Conservation (phyloP, 2,888 invertebrate genomes). For the Nebria salina region DNA sequence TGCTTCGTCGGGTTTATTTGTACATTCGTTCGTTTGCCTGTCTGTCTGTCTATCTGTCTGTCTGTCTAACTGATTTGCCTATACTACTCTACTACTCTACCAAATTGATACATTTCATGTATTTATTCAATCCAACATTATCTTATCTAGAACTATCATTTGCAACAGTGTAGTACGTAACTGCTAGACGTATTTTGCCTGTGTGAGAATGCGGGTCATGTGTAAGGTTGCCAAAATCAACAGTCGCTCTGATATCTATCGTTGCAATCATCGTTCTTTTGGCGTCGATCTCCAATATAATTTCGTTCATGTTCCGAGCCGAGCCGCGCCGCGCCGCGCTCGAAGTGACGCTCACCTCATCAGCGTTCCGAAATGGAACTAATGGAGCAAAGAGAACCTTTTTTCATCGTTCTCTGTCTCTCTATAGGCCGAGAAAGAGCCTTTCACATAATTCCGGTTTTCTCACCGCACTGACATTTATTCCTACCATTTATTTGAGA, state of each 20-base stretch:
- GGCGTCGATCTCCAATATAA: slow-evolving; percentile 53
- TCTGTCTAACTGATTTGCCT: background rate
- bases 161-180: too few relatives aligned
- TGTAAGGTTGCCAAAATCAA: slow-evolving; percentile 19
- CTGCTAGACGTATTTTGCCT: too few relatives aligned
- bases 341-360: slow-evolving; percentile 54
- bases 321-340: slow-evolving; percentile 14
- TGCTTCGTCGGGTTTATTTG: slow-evolving; percentile 24
- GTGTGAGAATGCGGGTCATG: too few relatives aligned
- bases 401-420: slow-evolving; percentile 25
- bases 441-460: slow-evolving; percentile 49
- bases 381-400: slow-evolving; percentile 59
- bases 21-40: background rate
- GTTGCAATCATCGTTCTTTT: slow-evolving; percentile 50
- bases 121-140: too few relatives aligned
- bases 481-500: slow-evolving; percentile 55
- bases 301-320: slow-evolving; percentile 40
- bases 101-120: background rate
- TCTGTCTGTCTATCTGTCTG: background rate
- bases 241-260: slow-evolving; percentile 22
- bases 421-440: slow-evolving; percentile 13
- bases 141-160: too few relatives aligned
- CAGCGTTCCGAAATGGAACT: slow-evolving; percentile 54
- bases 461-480: slow-evolving; percentile 52
- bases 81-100: background rate